phyloP scores from a whole-genome alignment of 2,113 vertebrate genomes.

The Misgurnus anguillicaudatus region DNA sequence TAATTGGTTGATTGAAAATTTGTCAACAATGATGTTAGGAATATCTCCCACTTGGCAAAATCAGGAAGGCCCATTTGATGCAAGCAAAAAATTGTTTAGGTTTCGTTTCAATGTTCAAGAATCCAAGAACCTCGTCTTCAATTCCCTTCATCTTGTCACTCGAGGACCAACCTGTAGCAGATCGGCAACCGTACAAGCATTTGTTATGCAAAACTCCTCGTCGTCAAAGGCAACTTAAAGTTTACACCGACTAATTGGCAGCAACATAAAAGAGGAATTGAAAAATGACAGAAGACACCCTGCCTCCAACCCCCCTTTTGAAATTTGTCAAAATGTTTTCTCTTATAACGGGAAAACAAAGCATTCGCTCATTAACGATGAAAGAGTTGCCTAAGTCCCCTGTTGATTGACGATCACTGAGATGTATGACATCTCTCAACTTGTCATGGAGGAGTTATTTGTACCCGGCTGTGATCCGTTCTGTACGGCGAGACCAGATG shows the following conservation, averaged over 20 bases:
- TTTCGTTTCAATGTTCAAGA: slow-evolving; percentile 8
- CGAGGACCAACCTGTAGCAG: slow-evolving; percentile 11
- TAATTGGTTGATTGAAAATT: no score
- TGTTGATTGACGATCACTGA: slow-evolving; percentile 79
- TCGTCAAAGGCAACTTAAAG: slow-evolving; percentile 63
- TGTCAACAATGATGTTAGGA: no score
- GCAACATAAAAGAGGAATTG: slow-evolving; percentile 63
- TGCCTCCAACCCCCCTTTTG: slow-evolving; percentile 50
- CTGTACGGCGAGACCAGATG: slow-evolving; percentile 82
- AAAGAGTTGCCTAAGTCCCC: slow-evolving; percentile 73
- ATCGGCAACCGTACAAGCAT: slow-evolving; percentile 38
- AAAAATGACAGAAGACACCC: slow-evolving; percentile 59
- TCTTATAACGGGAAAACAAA: slow-evolving; percentile 69
- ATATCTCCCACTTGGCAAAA: no score
- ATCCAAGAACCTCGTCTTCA: no score
- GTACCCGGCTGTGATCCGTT: slow-evolving; percentile 74
- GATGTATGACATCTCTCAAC: slow-evolving; percentile 82
- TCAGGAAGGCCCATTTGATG: no score
- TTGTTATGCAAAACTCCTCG: slow-evolving; percentile 50
- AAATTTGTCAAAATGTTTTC: slow-evolving; percentile 66
- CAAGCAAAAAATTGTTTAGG: no score
- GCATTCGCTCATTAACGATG: slow-evolving; percentile 75
- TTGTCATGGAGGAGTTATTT: slow-evolving; percentile 79
- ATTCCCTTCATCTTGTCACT: slow-evolving; percentile 16
- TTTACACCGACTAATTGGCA: slow-evolving; percentile 69